Conservation (phyloP, 2,797 vertebrate species). For the Spinibarbus caldwelli region DNA sequence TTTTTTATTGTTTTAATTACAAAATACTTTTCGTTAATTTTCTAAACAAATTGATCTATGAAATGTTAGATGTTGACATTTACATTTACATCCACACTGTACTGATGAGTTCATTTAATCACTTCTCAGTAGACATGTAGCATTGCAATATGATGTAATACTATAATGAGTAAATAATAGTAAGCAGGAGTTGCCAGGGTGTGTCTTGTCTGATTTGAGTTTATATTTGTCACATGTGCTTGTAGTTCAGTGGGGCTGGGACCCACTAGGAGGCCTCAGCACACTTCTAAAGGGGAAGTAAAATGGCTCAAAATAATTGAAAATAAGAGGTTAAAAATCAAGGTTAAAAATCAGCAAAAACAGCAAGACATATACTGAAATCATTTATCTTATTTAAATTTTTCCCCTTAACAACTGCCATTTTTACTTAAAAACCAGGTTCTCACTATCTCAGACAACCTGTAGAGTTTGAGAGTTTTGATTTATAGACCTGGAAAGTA, state of each 20-base stretch:
- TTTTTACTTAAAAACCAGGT: not conserved
- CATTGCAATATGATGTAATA: not conserved
- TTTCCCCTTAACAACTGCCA: not conserved
- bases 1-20: not conserved
- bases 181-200: slow-evolving; percentile 16
- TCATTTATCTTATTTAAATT: not conserved
- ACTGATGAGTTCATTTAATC: not conserved
- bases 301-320: not conserved
- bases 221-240: not conserved
- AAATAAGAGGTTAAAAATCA: not conserved
- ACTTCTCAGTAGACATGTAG: not conserved
- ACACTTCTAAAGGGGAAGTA: not conserved
- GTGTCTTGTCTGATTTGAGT: slow-evolving; percentile 5
- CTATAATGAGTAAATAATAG: slow-evolving; percentile 17
- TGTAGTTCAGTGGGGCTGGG: not conserved
- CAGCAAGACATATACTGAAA: not conserved
- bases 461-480: not conserved
- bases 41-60: not conserved
- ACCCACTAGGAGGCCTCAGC: not conserved
- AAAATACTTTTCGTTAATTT: not conserved
- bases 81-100: not conserved
- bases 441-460: not conserved
- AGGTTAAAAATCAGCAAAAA: not conserved
- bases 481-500: not conserved
- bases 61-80: not conserved